Evolutionary conservation across 1,140 invertebrate species (phyloP), one percentile per base, ranked within the genome.

Genomic region (Zeugodacus cucurbitae): DNA sequence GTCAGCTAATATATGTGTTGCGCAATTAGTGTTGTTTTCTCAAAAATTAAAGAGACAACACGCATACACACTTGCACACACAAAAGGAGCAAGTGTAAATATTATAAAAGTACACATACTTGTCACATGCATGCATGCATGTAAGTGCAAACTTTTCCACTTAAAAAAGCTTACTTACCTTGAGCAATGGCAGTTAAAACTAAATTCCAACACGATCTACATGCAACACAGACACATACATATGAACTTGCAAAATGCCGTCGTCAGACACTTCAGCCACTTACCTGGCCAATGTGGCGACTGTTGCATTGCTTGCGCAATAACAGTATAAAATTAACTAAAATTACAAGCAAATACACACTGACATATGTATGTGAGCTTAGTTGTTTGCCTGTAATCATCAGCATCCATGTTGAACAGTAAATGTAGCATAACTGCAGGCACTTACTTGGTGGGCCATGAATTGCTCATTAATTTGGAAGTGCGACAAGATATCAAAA

Each of bases 21-120:
- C 44, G 54, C 57, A 86, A 86, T 86, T 86, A 86, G 85, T 59
- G 85, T 86, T 86, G 85, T 86, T 86, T 86, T 58, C 85, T 82
- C 85, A 86, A 59, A 86, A 86, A 86, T 86, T 48, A 86, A 86
- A n/a, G 85, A 59, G 26, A 22, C 54, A 86, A 86, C 11, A 22
- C 3, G n/a, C 6, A 54, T 11, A 17, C 11, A 44, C n/a, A 41
- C 17, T 37, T 37, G 34, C 8, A 20, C 20, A 29, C 26, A 41
- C 29, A 74, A 20, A 74, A 74, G 67, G 34, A 34, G 1, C 67
- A 74, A 26, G 44, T 48, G 74, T 82, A 82, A 82, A 82, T 48
- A 48, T 82, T 44, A 22, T 48, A 70, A 29, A 34, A 29, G 41
- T 26, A 48, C 22, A 48, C n/a, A 48, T 29, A 0, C 11, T 6